Evolutionary conservation across 2,888 invertebrate species (phyloP).

Genomic region (Pseudococcus longispinus): DNA sequence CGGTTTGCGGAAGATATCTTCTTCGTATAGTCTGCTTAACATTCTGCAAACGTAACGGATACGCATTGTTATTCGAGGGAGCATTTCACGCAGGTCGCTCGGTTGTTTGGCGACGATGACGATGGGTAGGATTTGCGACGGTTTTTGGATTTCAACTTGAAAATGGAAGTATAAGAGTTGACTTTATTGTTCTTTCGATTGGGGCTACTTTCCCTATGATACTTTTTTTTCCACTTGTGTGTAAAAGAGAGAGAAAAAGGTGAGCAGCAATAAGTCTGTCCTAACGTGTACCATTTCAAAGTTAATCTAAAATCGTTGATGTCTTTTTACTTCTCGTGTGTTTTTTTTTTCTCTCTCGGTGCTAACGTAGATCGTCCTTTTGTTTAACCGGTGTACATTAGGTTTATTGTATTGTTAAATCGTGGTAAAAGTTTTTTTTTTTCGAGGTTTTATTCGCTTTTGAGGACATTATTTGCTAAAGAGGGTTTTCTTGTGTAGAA

Average conservation of each 20-base stretch:
- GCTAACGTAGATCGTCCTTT: not conserved
- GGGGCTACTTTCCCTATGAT: constrained; percentile 37
- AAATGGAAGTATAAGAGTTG: constrained; percentile 39
- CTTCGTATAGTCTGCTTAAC: constrained; percentile 46
- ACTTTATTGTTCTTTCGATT: constrained; percentile 31
- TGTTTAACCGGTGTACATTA: constrained; percentile 25
- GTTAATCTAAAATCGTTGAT: constrained; percentile 55
- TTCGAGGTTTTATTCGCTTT: not conserved
- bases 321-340: constrained; percentile 5
- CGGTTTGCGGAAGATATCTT: constrained; percentile 55
- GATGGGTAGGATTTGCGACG: constrained; percentile 56
- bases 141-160: constrained; percentile 44
- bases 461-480: constrained; percentile 8
- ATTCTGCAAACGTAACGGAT: constrained; percentile 52
- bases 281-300: constrained; percentile 45
- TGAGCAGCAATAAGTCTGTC: constrained; percentile 48
- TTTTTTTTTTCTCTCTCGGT: not conserved
- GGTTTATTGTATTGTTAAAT: constrained; percentile 28
- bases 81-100: constrained; percentile 54
- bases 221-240: constrained; percentile 28
- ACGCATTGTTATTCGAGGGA: constrained; percentile 56
- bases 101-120: constrained; percentile 55
- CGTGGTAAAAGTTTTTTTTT: constrained; percentile 6
- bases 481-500: not conserved
- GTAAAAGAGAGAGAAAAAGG: constrained; percentile 15